phyloP scores from a whole-genome alignment of 2,113 vertebrate genomes.

The Crypturellus undulatus region DNA sequence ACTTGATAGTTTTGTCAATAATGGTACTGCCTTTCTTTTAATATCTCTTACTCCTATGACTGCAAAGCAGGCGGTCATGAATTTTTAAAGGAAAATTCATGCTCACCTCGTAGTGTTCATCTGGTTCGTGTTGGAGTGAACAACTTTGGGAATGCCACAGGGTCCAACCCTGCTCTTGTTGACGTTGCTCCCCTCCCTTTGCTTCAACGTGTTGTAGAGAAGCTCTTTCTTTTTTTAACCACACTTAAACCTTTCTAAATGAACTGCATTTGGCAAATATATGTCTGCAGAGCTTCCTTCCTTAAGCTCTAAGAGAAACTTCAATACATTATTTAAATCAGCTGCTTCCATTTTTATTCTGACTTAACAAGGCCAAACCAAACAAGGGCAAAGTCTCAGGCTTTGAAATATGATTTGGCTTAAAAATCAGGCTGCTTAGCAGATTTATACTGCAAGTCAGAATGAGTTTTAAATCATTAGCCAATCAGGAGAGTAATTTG shows the following conservation, averaged over 20 bases:
- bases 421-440: neutral
- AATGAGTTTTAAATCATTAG: neutral
- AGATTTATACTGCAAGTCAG: neutral
- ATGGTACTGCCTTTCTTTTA: slow-evolving; percentile 15
- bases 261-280: neutral
- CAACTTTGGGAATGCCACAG: neutral
- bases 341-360: neutral
- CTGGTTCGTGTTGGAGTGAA: neutral
- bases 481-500: neutral
- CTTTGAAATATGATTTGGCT: neutral
- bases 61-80: neutral
- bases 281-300: neutral
- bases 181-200: neutral
- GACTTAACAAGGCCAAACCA: neutral
- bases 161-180: neutral
- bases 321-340: neutral
- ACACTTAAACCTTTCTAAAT: neutral
- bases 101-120: neutral
- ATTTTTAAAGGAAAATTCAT: neutral
- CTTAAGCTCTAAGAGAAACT: neutral
- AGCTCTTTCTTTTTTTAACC: neutral
- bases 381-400: neutral
- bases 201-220: neutral
- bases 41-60: neutral
- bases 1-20: slow-evolving; percentile 63